phyloP scores from a whole-genome alignment of 2,113 vertebrate genomes.

The Labeo catla region DNA sequence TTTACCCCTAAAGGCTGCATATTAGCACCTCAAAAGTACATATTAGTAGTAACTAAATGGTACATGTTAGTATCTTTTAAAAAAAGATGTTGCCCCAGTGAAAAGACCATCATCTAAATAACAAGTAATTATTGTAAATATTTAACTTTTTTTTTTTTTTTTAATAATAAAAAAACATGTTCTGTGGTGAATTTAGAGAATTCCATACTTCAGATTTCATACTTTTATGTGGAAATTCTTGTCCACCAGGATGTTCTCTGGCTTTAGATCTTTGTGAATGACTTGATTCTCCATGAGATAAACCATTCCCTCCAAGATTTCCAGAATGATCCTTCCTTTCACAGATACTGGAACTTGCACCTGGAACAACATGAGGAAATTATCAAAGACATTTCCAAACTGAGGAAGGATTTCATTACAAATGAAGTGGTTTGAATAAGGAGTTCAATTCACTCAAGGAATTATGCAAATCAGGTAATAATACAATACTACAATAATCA shows the following conservation, averaged over 20 bases:
- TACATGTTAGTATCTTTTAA: no score
- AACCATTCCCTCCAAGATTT: constrained; percentile 91
- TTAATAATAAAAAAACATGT: background rate
- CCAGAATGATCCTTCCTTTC: constrained; percentile 87
- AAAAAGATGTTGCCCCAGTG: no score
- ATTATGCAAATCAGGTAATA: background rate
- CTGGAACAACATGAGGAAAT: constrained; percentile 70
- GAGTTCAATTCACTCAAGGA: background rate
- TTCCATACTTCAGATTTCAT: constrained; percentile 3
- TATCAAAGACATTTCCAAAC: background rate
- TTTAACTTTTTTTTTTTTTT: background rate
- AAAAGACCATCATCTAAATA: no score
- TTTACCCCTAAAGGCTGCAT: no score
- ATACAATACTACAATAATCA: background rate
- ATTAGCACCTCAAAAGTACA: no score
- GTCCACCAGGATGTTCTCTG: constrained; percentile 94
- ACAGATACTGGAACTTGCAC: constrained; percentile 81
- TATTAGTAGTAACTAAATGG: no score
- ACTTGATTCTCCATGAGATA: constrained; percentile 84
- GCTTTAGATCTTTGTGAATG: constrained; percentile 96
- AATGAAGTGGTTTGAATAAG: background rate
- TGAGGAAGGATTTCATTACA: background rate
- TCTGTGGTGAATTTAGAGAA: background rate
- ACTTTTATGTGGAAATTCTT: constrained; percentile 94
- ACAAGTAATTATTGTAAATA: background rate